These are phyloP conservation scores for Nebria salina DNA, from an alignment of 2,888 invertebrate genomes.

Conservation along the genomic window DNA sequence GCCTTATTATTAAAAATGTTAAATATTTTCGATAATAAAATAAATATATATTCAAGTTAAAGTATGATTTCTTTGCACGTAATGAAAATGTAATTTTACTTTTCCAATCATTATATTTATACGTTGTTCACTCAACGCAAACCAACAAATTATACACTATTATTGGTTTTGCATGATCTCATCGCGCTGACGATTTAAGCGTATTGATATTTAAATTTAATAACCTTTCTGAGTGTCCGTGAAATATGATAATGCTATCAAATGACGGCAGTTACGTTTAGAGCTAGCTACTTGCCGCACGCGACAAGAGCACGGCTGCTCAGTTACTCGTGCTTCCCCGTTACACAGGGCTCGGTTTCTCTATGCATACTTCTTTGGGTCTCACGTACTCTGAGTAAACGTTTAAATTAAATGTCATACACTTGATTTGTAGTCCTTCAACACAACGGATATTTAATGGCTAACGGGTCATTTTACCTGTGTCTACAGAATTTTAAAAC, in stretches of 20 bases:
- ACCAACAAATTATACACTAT: background rate
- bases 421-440: slow-evolving; percentile 9
- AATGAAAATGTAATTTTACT: too few species aligned
- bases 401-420: slow-evolving; percentile 21
- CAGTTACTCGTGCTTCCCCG: background rate
- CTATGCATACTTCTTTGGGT: background rate
- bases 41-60: too few species aligned
- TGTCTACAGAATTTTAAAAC: background rate
- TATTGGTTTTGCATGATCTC: slow-evolving; percentile 18
- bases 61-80: too few species aligned
- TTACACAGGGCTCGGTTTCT: background rate
- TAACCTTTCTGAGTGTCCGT: slow-evolving; percentile 30
- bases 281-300: background rate
- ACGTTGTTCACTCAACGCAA: too few species aligned
- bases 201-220: slow-evolving; percentile 40
- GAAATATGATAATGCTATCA: slow-evolving; percentile 40
- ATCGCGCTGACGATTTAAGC: slow-evolving; percentile 29
- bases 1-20: too few species aligned
- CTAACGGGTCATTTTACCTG: slow-evolving; percentile 5
- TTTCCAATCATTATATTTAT: too few species aligned
- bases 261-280: slow-evolving; percentile 21
- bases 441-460: slow-evolving; percentile 16
- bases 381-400: slow-evolving; percentile 18
- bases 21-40: too few species aligned
- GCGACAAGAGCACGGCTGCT: background rate